Percentiles rank a stretch among this genome's conserved stretches.
phyloP scores from a whole-genome alignment of 2,113 vertebrate species.

The Centropus bengalensis region DNA sequence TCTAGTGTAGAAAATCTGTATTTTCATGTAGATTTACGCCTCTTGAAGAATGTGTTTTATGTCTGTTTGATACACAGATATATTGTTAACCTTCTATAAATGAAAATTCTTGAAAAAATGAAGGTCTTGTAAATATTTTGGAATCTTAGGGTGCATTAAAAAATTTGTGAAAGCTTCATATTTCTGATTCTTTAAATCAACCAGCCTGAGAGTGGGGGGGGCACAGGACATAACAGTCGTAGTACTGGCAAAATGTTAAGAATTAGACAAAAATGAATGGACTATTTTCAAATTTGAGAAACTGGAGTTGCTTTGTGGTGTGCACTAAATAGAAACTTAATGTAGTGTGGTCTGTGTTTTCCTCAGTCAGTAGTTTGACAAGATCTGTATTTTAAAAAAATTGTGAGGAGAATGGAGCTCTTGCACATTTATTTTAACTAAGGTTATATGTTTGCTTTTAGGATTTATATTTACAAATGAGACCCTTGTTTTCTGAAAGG shows the following conservation, averaged over 20 bases:
- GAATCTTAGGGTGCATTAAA: neutral
- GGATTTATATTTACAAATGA: neutral
- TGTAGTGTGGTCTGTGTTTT: neutral
- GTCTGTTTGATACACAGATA: neutral
- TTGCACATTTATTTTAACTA: neutral
- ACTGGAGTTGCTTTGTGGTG: neutral
- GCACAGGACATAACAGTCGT: neutral
- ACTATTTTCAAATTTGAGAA: neutral
- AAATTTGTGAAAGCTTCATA: neutral
- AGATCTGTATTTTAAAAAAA: neutral
- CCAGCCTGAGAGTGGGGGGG: neutral
- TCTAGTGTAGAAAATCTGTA: neutral
- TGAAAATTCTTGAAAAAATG: slow-evolving; percentile 12
- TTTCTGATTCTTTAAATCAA: neutral
- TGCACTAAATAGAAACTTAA: neutral
- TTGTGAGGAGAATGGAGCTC: neutral
- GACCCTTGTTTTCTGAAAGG: neutral
- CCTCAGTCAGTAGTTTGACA: neutral
- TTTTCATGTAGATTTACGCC: neutral
- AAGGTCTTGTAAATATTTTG: slow-evolving; percentile 7
- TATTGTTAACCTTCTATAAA: neutral
- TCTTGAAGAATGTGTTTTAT: neutral
- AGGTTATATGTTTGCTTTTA: neutral
- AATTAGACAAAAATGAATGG: neutral
- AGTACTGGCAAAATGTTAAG: neutral